Percentiles rank a stretch among this genome's conserved stretches.
Evolutionary conservation across 2,113 vertebrate species (phyloP).

Genomic region (Damaliscus lunatus): DNA sequence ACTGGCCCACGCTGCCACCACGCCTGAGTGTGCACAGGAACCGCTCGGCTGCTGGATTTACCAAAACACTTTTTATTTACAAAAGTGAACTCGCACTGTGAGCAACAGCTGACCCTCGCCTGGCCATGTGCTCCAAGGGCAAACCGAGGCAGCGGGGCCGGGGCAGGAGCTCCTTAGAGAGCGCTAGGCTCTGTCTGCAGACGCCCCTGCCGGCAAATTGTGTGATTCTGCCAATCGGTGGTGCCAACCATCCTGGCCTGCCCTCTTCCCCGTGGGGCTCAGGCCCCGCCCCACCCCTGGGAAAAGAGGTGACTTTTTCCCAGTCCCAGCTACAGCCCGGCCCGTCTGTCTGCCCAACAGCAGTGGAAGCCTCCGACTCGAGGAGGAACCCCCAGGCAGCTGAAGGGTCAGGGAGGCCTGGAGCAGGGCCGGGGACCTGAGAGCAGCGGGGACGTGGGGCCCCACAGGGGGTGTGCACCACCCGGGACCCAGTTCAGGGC

Average conservation of each 20-base stretch:
- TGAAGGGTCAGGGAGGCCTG: background rate
- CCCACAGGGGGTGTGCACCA: fast-evolving
- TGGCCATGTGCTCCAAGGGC: fast-evolving
- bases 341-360: background rate
- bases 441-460: fast-evolving
- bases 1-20: fast-evolving
- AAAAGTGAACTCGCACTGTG: fast-evolving
- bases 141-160: background rate
- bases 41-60: background rate
- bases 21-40: fast-evolving
- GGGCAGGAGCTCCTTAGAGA: background rate
- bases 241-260: background rate
- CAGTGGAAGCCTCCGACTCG: fast-evolving
- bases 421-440: fast-evolving
- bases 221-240: background rate
- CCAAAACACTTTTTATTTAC: slow-evolving; percentile 60
- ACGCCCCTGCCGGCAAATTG: fast-evolving
- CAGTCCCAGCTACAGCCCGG: background rate
- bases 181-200: background rate
- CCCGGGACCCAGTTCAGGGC: background rate
- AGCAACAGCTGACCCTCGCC: fast-evolving
- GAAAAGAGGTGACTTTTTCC: background rate
- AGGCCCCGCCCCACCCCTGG: too few species aligned
- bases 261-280: background rate
- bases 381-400: background rate